Base-by-base conservation (phyloP, 2,797 vertebrate genomes). In the Pipistrellus kuhlii region DNA sequence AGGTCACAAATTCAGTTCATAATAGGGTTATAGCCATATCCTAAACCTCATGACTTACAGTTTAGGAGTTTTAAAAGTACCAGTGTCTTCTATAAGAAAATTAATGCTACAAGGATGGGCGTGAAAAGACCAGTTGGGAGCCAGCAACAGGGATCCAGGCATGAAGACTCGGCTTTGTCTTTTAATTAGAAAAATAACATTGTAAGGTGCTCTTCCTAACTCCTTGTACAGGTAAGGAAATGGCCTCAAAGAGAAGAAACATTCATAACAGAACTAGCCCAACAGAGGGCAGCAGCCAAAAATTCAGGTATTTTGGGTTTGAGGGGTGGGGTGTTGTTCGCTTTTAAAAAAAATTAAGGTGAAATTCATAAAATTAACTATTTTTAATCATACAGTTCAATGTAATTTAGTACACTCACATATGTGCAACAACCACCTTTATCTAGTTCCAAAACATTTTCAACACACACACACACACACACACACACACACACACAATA, bases 341-440 rank as follows among this genome's bases (percentile, higher is more conserved):
- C 12, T 30, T 30, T 64, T 62, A 30, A 5, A 59, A 59, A 64
- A 64, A 72, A 66, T 68, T 62, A 48, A 93, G 38, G 46, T 44
- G 32, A 95, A 83, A 92, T 88, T 30, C 62, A 77, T 84, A 76
- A 90, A 66, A 88, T 53, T 62, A 88, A 85, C 35, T 77, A 55
- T 62, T 84, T 53, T 35, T 59, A 87, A 90, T 75, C 41, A 9
- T 23, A n/a, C 41, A 88, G 53, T 71, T 90, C 48, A 71, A 44
- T 18, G 32, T 68, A 55, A 71, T 82, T 78, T 87, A 48, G 57
- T 91, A 62, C 9, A 76, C 57, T 82, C 14, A 59, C 25, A 32
- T 75, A 23, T 59, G 41, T 82, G 14, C 30, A 93, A 21, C 30
- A 18, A n/a, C 41, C 25, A 73, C 27, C 35, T 78, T 3, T 72